Evolutionary conservation across 2,113 vertebrate species (phyloP), one percentile per base, ranked within the genome.

Genomic region (Athene cunicularia): DNA sequence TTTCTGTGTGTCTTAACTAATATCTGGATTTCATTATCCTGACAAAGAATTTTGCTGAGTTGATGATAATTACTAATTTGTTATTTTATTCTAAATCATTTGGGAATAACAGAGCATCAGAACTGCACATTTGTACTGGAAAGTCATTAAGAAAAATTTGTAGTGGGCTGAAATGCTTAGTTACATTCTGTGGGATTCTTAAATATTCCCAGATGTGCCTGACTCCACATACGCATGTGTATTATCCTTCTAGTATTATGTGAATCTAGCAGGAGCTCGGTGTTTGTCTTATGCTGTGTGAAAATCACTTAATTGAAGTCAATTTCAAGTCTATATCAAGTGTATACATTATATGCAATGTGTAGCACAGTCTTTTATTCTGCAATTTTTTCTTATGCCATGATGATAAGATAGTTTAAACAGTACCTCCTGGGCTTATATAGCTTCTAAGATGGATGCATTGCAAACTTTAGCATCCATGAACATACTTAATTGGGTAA

Each of bases 141-240:
- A 92, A 64, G 27, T 67, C 64, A 55, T 82, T 43, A 68, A 82
- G 12, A 47, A 84, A 88, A 62, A 66, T 80, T 62, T 85, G 14
- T 83, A 83, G 43, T 50, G 75, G 37, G 39, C 64, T 92, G 80
- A 96, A 92, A 86, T 79, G 56, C 86, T 89, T 84, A 95, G 60
- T 86, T 50, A 43, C 49, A 18, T 77, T 52, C 24, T 77, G 73
- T 88, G 63, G 87, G 93, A 84, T 80, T 76, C 56, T 87, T 86
- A 53, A 63, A 11, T 37, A 45, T 60, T 91, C 88, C 75, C 79
- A 60, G 55, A 76, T 79, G 58, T 75, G 90, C 66, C 93, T 94
- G 64, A 95, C 73, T 90, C 59, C 49, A 95, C 50, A 82, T 84
- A 74, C 23, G 93, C 95, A 94, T 97, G 94, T 95, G 26, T 94